phyloP scores from a whole-genome alignment of 2,113 vertebrate species.

The Eulemur macaco region DNA sequence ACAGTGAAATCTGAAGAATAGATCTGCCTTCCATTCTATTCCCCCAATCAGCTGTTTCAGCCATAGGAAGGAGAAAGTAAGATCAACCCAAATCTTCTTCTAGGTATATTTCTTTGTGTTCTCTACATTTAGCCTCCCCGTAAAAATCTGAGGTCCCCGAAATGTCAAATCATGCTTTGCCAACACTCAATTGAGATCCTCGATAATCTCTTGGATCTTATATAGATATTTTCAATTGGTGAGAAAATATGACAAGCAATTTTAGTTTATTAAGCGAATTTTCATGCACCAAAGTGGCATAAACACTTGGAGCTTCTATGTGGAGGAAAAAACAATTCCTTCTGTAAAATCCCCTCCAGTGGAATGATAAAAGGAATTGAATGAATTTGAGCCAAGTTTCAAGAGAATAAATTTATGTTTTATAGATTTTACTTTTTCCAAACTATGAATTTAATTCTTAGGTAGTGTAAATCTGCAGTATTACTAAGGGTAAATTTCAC shows the following conservation, averaged over 20 bases:
- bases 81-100: no score
- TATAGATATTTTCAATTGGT: background rate
- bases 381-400: conserved; percentile 62
- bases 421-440: conserved; percentile 65
- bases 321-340: background rate
- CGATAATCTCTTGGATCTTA: background rate
- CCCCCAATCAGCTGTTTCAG: background rate
- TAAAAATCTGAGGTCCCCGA: background rate
- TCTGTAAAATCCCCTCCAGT: background rate
- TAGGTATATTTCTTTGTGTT: background rate
- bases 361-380: conserved; percentile 55
- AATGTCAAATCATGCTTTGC: background rate
- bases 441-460: conserved; percentile 78
- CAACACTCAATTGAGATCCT: background rate
- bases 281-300: background rate
- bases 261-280: conserved; percentile 15
- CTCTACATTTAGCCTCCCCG: background rate
- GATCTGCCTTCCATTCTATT: background rate
- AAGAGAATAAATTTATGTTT: conserved; percentile 68
- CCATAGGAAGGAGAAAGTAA: background rate
- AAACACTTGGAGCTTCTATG: background rate
- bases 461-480: conserved; percentile 65
- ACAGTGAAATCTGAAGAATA: background rate
- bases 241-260: background rate
- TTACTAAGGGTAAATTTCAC: conserved; percentile 67